Evolutionary conservation across 2,113 vertebrate species (phyloP).

Genomic region (Scomber colias): DNA sequence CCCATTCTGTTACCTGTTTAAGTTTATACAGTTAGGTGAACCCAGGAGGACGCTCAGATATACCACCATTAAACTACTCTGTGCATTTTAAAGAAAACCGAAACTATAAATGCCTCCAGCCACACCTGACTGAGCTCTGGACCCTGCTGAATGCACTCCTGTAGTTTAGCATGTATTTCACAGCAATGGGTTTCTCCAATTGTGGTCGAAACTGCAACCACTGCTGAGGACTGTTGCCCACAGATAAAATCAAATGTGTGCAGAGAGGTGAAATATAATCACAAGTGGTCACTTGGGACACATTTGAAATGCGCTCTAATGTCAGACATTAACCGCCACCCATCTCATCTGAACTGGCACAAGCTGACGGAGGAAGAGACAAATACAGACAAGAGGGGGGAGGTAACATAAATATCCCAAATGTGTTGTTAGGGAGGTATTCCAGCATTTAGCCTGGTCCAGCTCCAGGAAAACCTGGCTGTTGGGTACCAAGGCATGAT

Average conservation of each 20-base stretch:
- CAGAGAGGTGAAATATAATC: constrained; percentile 3
- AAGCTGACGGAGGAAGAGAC: not conserved
- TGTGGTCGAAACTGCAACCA: no score
- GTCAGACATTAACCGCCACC: not conserved
- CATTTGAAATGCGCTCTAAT: not conserved
- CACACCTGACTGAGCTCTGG: no score
- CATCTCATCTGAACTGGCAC: not conserved
- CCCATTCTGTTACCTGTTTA: no score
- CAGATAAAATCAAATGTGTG: constrained; percentile 7
- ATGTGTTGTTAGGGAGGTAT: constrained; percentile 13
- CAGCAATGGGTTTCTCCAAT: no score
- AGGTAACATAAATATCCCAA: not conserved
- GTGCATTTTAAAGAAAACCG: no score
- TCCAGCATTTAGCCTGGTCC: constrained; percentile 48
- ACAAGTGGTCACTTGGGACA: not conserved
- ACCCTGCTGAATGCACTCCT: no score
- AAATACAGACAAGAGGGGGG: not conserved
- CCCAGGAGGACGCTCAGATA: no score
- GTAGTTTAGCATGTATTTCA: no score
- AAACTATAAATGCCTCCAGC: no score
- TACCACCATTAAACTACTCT: no score
- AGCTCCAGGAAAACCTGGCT: constrained; percentile 50
- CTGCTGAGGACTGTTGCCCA: no score
- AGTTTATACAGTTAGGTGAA: no score
- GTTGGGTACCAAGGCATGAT: constrained; percentile 38